Base-by-base conservation (phyloP, 2,113 vertebrate species). In the Phalacrocorax pelagicus region DNA sequence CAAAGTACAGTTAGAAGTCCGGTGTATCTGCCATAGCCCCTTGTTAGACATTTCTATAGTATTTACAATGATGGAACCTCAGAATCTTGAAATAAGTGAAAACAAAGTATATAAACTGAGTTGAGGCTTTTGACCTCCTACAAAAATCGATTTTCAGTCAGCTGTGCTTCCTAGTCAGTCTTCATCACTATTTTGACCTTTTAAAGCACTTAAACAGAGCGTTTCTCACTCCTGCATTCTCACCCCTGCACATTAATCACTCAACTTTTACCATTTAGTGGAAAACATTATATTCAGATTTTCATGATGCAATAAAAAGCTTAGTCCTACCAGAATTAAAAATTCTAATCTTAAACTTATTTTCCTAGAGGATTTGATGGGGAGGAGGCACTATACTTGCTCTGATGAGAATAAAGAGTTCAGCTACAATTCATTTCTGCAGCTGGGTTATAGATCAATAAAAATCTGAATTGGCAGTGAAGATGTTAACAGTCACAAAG, bases 391-490 rank as follows among this genome's bases (percentile, higher is more conserved):
- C 13, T n/a, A 38, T n/a, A 38, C 23, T 83, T 86, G 2, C 10
- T 59, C 59, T 44, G 30, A 88, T 79, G 20, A 59, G 16, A 59
- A 59, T 46, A 49, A 88, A 88, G 47, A 2, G 7, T 66, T 92
- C 22, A 89, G 29, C 10, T 47, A 42, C 3, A 17, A 59, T 82
- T 81, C 1, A 29, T 63, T 91, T 86, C 87, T 79, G 44, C 24
- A 93, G 40, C 11, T 81, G 65, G 36, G 4, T 92, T 90, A 90
- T 40, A 88, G 36, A 65, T 42, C 55, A 74, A 46, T 91, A 34
- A 72, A 97, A 96, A 95, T 62, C 29, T 90, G 83, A 86, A 94
- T 65, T 94, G 89, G 36, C 83, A 91, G 26, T 67, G 83, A 74
- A 93, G 62, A 78, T 4, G 27, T 71, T 81, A 77, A 86, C 36